Percentiles rank a stretch among this genome's conserved stretches.
Conservation (phyloP, 23 tunicate species). For the Trididemnum miniatum region DNA sequence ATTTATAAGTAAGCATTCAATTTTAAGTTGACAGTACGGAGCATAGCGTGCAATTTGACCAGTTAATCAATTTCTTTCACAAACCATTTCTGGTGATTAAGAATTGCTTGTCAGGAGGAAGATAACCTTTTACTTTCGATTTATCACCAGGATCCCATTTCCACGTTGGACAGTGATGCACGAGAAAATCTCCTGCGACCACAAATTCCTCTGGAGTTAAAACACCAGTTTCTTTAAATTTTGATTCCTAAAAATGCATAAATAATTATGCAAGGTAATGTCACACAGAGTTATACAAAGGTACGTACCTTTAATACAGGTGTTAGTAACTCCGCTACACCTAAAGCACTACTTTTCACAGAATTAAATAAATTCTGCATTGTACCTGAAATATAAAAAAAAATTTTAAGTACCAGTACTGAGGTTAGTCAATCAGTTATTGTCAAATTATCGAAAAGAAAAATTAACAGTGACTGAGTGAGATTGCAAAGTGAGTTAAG, state of each 20-base stretch:
- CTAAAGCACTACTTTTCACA: constrained; percentile 85
- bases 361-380: constrained; percentile 93
- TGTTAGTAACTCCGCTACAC: constrained; percentile 86
- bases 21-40: too few species aligned
- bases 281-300: too few species aligned
- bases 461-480: too few species aligned
- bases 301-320: constrained; percentile 95
- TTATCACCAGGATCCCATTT: constrained; percentile 87
- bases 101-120: constrained; percentile 83
- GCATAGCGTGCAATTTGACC: too few species aligned
- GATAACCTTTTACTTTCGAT: constrained; percentile 67
- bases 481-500: too few species aligned
- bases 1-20: too few species aligned
- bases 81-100: constrained; percentile 84
- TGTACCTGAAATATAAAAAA: too few species aligned
- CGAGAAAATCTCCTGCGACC: constrained; percentile 91
- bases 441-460: too few species aligned
- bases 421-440: too few species aligned
- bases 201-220: constrained; percentile 98
- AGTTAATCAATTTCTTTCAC: background rate
- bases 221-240: constrained; percentile 91
- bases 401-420: too few species aligned
- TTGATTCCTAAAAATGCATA: constrained; percentile 55
- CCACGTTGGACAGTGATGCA: constrained; percentile 96
- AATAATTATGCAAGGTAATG: background rate